Evolutionary conservation across 23 tunicate genomes (phyloP).

Genomic region (Aplidium turbinatum): DNA sequence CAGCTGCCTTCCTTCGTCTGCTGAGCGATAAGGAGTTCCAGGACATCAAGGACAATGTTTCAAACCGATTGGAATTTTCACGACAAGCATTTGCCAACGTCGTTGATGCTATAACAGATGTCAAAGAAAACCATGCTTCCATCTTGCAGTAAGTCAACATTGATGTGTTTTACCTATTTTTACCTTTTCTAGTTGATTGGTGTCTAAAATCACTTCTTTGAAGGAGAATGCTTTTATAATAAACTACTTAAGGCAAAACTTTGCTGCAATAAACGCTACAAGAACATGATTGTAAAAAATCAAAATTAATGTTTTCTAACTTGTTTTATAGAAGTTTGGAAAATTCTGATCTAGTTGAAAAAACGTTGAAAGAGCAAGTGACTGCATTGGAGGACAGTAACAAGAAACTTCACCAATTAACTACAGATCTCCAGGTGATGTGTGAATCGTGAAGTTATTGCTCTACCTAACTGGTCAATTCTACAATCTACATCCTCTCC

Average conservation of each 20-base stretch:
- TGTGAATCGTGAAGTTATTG: too few relatives aligned
- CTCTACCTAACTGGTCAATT: too few relatives aligned
- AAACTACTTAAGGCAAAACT: too few relatives aligned
- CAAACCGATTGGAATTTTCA: constrained; percentile 67
- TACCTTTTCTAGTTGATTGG: neutral
- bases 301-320: neutral
- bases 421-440: constrained; percentile 71
- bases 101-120: constrained; percentile 68
- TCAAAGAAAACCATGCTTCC: constrained; percentile 1
- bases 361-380: constrained; percentile 31
- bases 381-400: constrained; percentile 53
- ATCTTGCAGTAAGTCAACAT: constrained; percentile 6
- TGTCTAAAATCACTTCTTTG: neutral
- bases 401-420: constrained; percentile 52
- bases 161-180: too few relatives aligned
- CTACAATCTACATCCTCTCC: too few relatives aligned
- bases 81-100: constrained; percentile 54
- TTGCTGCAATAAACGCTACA: too few relatives aligned
- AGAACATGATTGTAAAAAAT: too few relatives aligned
- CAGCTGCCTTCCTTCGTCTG: constrained; percentile 59
- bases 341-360: constrained; percentile 57
- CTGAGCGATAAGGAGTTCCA: constrained; percentile 71
- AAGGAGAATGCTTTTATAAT: neutral
- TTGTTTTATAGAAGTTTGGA: constrained; percentile 42
- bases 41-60: constrained; percentile 74